These are phyloP conservation scores for Nymphicus hollandicus DNA, from an alignment of 2,113 vertebrate genomes.

Conservation along the genomic window DNA sequence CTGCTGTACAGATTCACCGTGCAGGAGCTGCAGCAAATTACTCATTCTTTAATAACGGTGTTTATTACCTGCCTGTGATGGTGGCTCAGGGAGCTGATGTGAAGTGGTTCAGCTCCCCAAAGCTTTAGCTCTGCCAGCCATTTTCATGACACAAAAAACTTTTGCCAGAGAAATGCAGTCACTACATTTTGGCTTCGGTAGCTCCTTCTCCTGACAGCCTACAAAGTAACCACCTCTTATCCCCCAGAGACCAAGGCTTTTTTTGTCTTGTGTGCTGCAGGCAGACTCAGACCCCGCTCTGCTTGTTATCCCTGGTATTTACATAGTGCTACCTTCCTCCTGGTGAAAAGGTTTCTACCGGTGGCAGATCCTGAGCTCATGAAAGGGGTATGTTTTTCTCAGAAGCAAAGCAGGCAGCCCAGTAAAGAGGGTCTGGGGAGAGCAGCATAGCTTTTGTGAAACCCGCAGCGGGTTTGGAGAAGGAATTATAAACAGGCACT, in stretches of 20 bases:
- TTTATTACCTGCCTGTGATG: conserved; percentile 38
- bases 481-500: not conserved
- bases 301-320: not conserved
- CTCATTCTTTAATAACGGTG: conserved; percentile 38
- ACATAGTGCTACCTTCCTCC: not conserved
- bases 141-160: conserved; percentile 46
- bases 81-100: not conserved
- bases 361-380: not conserved
- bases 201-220: conserved; percentile 15
- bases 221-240: conserved; percentile 3
- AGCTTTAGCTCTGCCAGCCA: conserved; percentile 32
- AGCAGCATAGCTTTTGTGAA: not conserved
- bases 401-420: not conserved
- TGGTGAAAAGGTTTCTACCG: not conserved
- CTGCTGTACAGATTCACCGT: not conserved
- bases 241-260: not conserved
- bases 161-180: conserved; percentile 6
- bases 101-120: conserved; percentile 27
- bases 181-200: not conserved
- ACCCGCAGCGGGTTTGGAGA: not conserved
- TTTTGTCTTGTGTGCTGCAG: not conserved
- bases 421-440: not conserved
- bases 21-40: conserved; percentile 52
- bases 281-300: not conserved
- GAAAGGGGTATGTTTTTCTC: not conserved